These are phyloP conservation scores for Gavialis gangeticus DNA, from an alignment of 2,113 vertebrate genomes.

Conservation along the genomic window DNA sequence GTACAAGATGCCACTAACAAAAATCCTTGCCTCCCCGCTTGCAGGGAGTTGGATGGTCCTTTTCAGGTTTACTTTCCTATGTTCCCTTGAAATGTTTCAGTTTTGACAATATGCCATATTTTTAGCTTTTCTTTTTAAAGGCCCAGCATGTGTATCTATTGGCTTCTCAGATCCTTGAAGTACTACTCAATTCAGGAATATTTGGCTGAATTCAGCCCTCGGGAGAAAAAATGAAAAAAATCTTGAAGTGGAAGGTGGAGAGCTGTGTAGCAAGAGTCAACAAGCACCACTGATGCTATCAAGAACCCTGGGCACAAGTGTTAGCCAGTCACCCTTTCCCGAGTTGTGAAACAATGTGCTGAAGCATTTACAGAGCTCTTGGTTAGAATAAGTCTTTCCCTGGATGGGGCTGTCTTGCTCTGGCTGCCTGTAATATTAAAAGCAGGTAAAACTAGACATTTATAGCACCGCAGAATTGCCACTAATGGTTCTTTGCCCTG, in stretches of 20 bases:
- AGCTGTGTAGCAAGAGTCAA: background rate
- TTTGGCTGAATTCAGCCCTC: background rate
- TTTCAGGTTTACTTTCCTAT: no score
- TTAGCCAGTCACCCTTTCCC: background rate
- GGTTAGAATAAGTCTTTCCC: background rate
- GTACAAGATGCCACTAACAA: background rate
- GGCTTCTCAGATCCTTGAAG: background rate
- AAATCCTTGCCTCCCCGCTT: background rate
- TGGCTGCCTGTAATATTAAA: background rate
- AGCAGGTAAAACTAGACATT: conserved; percentile 11
- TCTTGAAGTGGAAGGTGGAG: background rate
- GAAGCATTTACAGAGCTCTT: background rate
- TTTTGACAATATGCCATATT: no score
- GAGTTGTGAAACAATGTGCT: background rate
- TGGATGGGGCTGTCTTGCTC: background rate
- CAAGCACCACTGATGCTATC: background rate
- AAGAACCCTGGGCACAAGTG: background rate
- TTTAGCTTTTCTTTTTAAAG: background rate
- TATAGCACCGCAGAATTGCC: background rate
- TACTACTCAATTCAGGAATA: background rate
- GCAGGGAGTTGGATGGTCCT: no score
- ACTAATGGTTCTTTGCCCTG: conserved; percentile 8
- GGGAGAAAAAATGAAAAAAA: background rate
- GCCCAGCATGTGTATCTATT: background rate
- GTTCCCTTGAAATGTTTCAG: no score